phyloP scores from a whole-genome alignment of 2,888 invertebrate genomes.

The Chymomyza procnemis region DNA sequence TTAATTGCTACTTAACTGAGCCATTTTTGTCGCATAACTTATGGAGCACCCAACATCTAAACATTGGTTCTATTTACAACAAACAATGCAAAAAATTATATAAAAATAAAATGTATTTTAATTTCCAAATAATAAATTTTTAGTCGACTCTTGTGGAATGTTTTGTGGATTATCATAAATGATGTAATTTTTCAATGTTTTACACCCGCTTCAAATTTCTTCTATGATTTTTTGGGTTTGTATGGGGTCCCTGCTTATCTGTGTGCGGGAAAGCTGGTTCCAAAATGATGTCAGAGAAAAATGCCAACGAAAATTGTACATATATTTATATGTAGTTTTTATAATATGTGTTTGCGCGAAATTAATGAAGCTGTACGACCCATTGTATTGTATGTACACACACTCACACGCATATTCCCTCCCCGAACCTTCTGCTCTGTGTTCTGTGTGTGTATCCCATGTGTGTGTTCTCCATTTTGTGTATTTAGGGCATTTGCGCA shows the following conservation, averaged over 20 bases:
- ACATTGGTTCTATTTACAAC: background rate
- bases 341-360: conserved; percentile 16
- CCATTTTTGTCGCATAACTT: background rate
- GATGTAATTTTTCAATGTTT: background rate
- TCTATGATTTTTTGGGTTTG: too few species aligned
- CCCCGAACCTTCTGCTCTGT: background rate
- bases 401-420: background rate
- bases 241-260: too few species aligned
- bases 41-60: background rate
- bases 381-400: background rate
- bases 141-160: background rate
- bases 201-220: background rate
- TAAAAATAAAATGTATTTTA: background rate
- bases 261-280: background rate
- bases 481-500: conserved; percentile 29
- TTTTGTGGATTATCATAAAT: conserved; percentile 24
- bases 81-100: background rate
- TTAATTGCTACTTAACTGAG: conserved; percentile 21
- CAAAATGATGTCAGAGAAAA: conserved; percentile 35
- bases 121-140: conserved; percentile 21
- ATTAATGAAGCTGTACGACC: conserved; percentile 50
- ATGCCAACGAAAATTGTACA: conserved; percentile 9
- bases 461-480: conserved; percentile 6
- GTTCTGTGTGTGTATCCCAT: background rate
- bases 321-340: conserved; percentile 15